A percentile compares a stretch with the other conserved stretches of the same genome.
These are phyloP conservation scores for Hipparchia sbordonii DNA, from an alignment of 2,888 invertebrate species.

Conservation along the genomic window DNA sequence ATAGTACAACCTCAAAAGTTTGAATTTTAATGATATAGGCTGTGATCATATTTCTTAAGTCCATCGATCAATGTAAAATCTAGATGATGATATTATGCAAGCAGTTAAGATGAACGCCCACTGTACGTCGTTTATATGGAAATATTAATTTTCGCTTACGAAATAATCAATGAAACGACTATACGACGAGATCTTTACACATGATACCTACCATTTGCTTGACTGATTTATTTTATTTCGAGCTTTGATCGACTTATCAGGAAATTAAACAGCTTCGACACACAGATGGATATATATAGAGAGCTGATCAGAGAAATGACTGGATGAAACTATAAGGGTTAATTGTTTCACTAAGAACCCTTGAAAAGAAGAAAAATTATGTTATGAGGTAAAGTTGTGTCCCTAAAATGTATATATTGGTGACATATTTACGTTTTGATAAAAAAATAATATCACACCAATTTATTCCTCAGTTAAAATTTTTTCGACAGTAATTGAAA, in stretches of 20 bases:
- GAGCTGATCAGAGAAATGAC: too few species aligned
- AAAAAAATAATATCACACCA: not conserved
- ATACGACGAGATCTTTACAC: not conserved
- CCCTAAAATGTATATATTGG: too few species aligned
- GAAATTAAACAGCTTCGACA: too few species aligned
- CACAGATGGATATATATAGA: too few species aligned
- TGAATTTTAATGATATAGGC: not conserved
- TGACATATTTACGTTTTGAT: too few species aligned
- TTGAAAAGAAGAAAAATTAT: too few species aligned
- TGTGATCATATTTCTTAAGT: not conserved
- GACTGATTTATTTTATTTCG: not conserved
- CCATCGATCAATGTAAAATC: constrained; percentile 24
- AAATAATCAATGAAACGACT: constrained; percentile 20
- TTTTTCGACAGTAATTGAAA: too few species aligned
- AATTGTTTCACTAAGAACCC: too few species aligned
- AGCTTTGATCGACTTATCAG: not conserved
- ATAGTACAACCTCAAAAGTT: not conserved
- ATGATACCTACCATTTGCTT: constrained; percentile 5
- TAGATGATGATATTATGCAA: constrained; percentile 19
- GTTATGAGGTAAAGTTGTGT: too few species aligned
- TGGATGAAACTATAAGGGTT: too few species aligned
- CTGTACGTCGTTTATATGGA: constrained; percentile 27
- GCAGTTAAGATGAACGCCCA: constrained; percentile 27
- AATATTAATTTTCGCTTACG: constrained; percentile 31
- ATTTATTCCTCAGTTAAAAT: too few species aligned